Conservation (phyloP, 2,113 vertebrate genomes). For the Noctilio leporinus region DNA sequence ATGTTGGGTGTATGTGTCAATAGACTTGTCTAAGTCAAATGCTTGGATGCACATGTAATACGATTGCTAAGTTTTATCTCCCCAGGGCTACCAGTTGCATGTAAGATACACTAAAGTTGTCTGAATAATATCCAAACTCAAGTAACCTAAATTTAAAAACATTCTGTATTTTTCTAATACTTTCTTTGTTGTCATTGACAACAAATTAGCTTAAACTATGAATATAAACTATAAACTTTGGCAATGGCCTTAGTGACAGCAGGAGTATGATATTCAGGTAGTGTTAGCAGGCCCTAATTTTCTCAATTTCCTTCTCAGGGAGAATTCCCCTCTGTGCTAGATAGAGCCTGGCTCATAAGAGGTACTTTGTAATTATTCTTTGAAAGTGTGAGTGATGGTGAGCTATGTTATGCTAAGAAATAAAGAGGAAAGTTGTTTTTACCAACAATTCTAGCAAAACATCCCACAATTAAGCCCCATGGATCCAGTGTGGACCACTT, state of each 20-base stretch:
- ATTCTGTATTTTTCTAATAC: background rate
- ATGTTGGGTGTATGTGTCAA: background rate
- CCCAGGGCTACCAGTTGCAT: background rate
- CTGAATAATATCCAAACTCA: background rate
- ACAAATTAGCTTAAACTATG: background rate
- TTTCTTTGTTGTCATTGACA: background rate
- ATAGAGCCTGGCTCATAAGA: background rate
- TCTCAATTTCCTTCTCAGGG: background rate
- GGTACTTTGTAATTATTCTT: background rate
- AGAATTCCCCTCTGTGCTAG: background rate
- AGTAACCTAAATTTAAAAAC: background rate
- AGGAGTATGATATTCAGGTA: background rate
- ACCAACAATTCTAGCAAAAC: background rate
- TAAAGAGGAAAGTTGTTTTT: background rate
- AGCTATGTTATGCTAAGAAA: background rate
- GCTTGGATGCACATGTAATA: background rate
- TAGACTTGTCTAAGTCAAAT: background rate
- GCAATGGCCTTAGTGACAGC: background rate
- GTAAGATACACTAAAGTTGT: background rate
- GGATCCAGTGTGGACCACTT: background rate
- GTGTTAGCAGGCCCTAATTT: background rate
- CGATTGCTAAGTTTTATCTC: background rate
- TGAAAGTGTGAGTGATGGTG: background rate
- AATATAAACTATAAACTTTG: background rate
- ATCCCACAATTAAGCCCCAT: background rate